A percentile compares a stretch with the other conserved stretches of the same genome.
Evolutionary conservation across 1,140 invertebrate genomes (phyloP).

Genomic region (Papilio glaucus): DNA sequence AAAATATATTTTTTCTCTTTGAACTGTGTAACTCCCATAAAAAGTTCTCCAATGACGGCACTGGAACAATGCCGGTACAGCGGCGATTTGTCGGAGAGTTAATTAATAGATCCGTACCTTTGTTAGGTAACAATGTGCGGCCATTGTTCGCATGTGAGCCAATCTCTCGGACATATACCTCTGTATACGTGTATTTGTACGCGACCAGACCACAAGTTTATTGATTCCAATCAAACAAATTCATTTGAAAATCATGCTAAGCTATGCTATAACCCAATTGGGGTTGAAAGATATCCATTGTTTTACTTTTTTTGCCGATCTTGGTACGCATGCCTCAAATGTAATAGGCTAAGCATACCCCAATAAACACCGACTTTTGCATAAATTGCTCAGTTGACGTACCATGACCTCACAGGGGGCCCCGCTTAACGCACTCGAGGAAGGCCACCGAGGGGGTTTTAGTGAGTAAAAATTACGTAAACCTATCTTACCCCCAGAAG

Average conservation of each 20-base stretch:
- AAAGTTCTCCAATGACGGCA: neutral
- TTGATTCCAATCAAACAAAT: conserved; percentile 9
- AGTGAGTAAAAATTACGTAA: no score
- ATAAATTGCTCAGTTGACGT: no score
- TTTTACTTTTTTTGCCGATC: no score
- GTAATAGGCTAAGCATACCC: no score
- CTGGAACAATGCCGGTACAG: conserved; percentile 17
- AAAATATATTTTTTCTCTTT: neutral
- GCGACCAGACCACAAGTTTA: conserved; percentile 2
- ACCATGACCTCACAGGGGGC: no score
- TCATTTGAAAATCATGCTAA: neutral
- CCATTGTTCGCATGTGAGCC: conserved; percentile 25
- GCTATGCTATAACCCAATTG: no score
- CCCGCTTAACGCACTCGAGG: no score
- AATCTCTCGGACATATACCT: neutral
- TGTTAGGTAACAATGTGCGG: conserved; percentile 23
- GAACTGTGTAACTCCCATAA: neutral
- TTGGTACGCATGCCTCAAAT: no score
- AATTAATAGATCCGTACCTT: conserved; percentile 36
- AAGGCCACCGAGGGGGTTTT: no score
- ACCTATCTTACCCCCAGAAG: no score
- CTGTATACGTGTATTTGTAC: conserved; percentile 7
- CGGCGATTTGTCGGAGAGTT: conserved; percentile 30
- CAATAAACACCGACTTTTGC: no score
- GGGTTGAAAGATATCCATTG: no score